Evolutionary conservation across 2,113 vertebrate species (phyloP).

Genomic region (Prietella phreatophila): DNA sequence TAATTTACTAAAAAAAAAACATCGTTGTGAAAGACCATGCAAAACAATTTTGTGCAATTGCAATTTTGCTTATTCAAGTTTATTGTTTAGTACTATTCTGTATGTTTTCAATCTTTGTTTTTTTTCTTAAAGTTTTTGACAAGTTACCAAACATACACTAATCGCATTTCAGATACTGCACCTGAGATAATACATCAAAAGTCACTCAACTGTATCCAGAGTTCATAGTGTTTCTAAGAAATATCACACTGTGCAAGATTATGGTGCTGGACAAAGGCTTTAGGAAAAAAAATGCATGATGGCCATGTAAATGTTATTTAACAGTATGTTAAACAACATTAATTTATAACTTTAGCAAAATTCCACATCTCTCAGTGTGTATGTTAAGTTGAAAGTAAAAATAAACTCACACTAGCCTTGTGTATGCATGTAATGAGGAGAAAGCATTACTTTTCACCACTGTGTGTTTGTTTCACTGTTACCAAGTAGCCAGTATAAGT

Average conservation of each 20-base stretch:
- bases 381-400: background rate
- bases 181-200: conserved; percentile 1
- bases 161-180: background rate
- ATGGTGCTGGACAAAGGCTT: background rate
- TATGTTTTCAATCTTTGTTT: background rate
- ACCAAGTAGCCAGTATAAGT: conserved; percentile 49
- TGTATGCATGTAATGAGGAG: conserved; percentile 27
- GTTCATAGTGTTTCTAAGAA: background rate
- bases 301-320: background rate
- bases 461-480: conserved; percentile 40
- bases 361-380: background rate
- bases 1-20: too few relatives aligned
- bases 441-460: conserved; percentile 40
- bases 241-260: background rate
- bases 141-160: background rate
- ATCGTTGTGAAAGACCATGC: too few relatives aligned
- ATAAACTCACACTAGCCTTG: background rate
- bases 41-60: too few relatives aligned
- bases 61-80: too few relatives aligned
- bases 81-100: background rate
- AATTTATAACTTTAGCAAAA: background rate
- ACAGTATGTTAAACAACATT: background rate
- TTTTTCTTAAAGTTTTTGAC: background rate
- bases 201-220: background rate
- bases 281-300: background rate